Conservation (phyloP, 2,888 invertebrate genomes). For the Penaeus monodon region DNA sequence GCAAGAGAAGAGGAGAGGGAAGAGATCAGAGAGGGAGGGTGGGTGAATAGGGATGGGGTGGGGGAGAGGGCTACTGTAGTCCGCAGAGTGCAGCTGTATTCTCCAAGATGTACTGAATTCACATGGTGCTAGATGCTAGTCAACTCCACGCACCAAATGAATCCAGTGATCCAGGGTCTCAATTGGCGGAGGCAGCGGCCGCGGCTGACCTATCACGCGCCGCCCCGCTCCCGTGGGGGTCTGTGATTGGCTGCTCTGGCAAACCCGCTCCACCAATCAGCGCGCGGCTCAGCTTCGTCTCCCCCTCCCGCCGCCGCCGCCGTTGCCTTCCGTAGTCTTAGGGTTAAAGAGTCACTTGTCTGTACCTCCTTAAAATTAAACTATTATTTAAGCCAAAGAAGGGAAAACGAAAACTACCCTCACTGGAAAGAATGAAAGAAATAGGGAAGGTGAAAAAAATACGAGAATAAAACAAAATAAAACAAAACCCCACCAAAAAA, state of each 20-base stretch:
- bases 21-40: too few species aligned
- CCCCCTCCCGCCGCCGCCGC: constrained; percentile 26
- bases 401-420: constrained; percentile 17
- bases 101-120: constrained; percentile 62
- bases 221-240: constrained; percentile 41
- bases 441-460: too few species aligned
- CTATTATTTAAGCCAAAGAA: constrained; percentile 26
- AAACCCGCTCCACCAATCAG: constrained; percentile 34
- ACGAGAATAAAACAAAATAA: too few species aligned
- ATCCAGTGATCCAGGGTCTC: constrained; percentile 62
- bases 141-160: constrained; percentile 61
- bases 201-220: constrained; percentile 45
- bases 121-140: constrained; percentile 60
- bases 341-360: constrained; percentile 49
- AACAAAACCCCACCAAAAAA: too few species aligned
- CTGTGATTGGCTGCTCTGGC: constrained; percentile 39
- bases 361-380: constrained; percentile 37
- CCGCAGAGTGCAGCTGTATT: too few species aligned
- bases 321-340: constrained; percentile 14
- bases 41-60: too few species aligned
- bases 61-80: too few species aligned
- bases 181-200: constrained; percentile 49
- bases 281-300: constrained; percentile 28
- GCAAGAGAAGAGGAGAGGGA: too few species aligned
- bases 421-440: background rate